Percentiles rank a stretch among this genome's conserved stretches.
Evolutionary conservation across 1,140 invertebrate genomes (phyloP).

Genomic region (Drosophila willistoni): DNA sequence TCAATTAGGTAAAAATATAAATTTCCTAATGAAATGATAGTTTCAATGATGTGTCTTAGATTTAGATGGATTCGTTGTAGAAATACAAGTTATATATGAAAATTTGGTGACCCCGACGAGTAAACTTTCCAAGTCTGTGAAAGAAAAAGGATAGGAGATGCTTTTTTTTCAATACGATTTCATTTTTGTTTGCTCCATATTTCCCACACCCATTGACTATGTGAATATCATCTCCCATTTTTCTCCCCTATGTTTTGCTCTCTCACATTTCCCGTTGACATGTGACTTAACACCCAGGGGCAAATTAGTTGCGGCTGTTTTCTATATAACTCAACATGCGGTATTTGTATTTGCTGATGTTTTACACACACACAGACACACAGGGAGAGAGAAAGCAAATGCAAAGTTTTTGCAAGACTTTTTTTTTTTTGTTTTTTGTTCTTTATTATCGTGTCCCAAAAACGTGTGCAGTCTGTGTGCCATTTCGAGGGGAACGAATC

Average conservation of each 20-base stretch:
- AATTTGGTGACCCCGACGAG: too few species aligned
- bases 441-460: conserved; percentile 15
- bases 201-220: background rate
- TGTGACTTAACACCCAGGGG: conserved; percentile 75
- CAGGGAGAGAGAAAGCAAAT: background rate
- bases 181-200: background rate
- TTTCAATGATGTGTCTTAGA: too few species aligned
- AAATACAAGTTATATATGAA: too few species aligned
- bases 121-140: background rate
- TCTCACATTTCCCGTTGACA: conserved; percentile 35
- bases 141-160: background rate
- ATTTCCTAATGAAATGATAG: too few species aligned
- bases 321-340: conserved; percentile 71
- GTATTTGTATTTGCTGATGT: conserved; percentile 34
- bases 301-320: conserved; percentile 77
- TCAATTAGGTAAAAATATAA: too few species aligned
- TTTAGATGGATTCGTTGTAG: too few species aligned
- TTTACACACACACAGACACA: conserved; percentile 22
- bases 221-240: too few species aligned
- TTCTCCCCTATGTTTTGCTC: conserved; percentile 20
- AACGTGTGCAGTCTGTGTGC: conserved; percentile 15
- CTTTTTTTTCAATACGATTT: background rate
- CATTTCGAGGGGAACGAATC: conserved; percentile 1
- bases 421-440: background rate
- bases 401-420: conserved; percentile 19